Evolutionary conservation across 2,797 vertebrate species (phyloP), one percentile per base, ranked within the genome.

Genomic region (Xenentodon cancila): DNA sequence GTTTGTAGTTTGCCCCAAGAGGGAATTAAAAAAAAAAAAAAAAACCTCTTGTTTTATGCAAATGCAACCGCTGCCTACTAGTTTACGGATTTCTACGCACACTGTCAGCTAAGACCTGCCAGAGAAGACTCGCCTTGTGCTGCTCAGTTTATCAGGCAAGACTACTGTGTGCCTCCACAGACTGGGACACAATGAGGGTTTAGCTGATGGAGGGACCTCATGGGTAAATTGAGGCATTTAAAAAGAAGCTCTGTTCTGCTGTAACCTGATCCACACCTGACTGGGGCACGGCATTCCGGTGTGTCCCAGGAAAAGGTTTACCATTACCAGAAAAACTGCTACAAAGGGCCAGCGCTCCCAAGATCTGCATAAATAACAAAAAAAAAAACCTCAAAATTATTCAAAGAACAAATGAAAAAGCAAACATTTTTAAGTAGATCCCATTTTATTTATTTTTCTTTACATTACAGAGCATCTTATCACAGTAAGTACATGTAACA

Each of bases 211-310:
- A 78, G 84, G 82, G 75, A 81, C 82, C 84, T 90, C 81, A 84
- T 86, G 84, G 91, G 89, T 90, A 93, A 92, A 92, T 88, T 77
- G 83, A 90, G 86, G 87, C 85, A 87, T 88, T 93, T 90, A 90
- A 93, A 94, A 92, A 92, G 91, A 87, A 91, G 89, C 92, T 93
- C 92, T 94, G 92, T 94, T 94, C 90, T 71, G 79, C 9, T 62
- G 93, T 91, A 94, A 94, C 91, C 77, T 77, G 93, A 94, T 92
- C 92, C 85, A 88, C 86, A 87, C 88, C 86, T 88, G 82, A 88
- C 89, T 83, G 86, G 75, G 77, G 80, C 89, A 88, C 82, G 66
- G 86, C 90, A 93, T 94, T 93, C 92, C 88, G 72, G 68, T 85
- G 88, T 81, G 73, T 73, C 79, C 55, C 48, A 81, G 73, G 60